These are phyloP conservation scores for Caenorhabditis briggsae DNA, from an alignment of 1,140 invertebrate genomes.

Conservation along the genomic window DNA sequence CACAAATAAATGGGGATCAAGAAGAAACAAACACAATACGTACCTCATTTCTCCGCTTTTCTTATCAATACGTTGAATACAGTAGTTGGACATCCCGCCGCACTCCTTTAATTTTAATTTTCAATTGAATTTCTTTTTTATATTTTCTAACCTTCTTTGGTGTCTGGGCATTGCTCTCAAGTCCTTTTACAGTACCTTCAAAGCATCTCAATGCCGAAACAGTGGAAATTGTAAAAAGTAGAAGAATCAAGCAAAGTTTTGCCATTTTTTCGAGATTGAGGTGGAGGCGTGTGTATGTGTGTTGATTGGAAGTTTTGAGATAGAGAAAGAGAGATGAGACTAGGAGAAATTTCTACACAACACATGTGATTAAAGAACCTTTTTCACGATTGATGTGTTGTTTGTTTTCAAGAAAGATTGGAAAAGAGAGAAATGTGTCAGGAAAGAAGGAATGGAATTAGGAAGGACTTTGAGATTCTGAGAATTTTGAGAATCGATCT, in stretches of 20 bases:
- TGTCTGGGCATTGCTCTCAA: constrained; percentile 51
- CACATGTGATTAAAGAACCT: constrained; percentile 31
- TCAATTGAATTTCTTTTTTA: neutral
- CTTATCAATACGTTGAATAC: constrained; percentile 56
- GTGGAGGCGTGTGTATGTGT: neutral
- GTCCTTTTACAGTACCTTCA: constrained; percentile 49
- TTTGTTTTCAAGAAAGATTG: constrained; percentile 4
- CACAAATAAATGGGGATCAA: constrained; percentile 25
- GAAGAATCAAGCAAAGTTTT: neutral
- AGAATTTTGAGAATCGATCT: no score
- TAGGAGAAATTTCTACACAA: constrained; percentile 18
- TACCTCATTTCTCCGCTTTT: constrained; percentile 27
- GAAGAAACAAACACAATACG: constrained; percentile 1
- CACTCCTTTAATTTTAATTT: constrained; percentile 41
- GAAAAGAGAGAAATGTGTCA: neutral
- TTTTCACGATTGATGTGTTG: neutral
- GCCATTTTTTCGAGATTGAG: constrained; percentile 14
- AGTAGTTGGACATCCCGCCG: constrained; percentile 49
- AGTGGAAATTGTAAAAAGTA: constrained; percentile 3
- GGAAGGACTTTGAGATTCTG: neutral
- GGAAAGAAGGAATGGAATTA: neutral
- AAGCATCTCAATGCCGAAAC: constrained; percentile 40
- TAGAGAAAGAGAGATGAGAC: neutral
- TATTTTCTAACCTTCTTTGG: constrained; percentile 3
- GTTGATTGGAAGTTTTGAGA: neutral